A percentile compares a stretch with the other conserved stretches of the same genome.
Conservation (phyloP, 2,888 invertebrate species). For the Hipparchia sbordonii region DNA sequence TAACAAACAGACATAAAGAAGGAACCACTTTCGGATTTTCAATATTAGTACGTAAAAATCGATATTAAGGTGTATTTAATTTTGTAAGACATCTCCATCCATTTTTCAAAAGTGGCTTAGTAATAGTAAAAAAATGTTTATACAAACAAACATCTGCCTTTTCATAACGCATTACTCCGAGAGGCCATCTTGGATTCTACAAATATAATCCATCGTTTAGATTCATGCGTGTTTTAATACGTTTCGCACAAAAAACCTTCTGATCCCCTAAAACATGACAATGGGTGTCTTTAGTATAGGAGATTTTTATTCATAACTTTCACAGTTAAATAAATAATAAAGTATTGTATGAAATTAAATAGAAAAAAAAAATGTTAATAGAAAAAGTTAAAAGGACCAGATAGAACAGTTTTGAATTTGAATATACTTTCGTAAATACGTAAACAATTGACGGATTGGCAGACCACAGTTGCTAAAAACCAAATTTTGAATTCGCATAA, state of each 20-base stretch:
- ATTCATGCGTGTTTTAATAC: slow-evolving; percentile 44
- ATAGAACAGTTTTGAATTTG: neutral
- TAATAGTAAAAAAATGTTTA: slow-evolving; percentile 6
- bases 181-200: slow-evolving; percentile 42
- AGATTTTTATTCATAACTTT: slow-evolving; percentile 23
- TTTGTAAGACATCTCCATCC: slow-evolving; percentile 3
- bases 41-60: too few relatives aligned
- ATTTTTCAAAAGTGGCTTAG: slow-evolving; percentile 14
- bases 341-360: neutral
- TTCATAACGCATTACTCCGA: slow-evolving; percentile 45
- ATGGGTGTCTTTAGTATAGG: slow-evolving; percentile 14
- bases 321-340: slow-evolving; percentile 18
- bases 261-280: slow-evolving; percentile 14
- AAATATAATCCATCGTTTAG: slow-evolving; percentile 45
- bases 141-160: slow-evolving; percentile 47
- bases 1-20: too few relatives aligned
- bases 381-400: neutral
- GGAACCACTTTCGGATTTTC: too few relatives aligned
- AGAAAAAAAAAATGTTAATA: neutral
- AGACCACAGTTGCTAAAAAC: too few relatives aligned
- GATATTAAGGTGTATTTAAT: neutral
- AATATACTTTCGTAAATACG: too few relatives aligned
- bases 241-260: slow-evolving; percentile 32
- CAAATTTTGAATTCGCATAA: too few relatives aligned
- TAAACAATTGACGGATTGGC: too few relatives aligned